These are phyloP conservation scores for Eristalinus sepulchralis DNA, from an alignment of 2,888 invertebrate species.

Conservation along the genomic window DNA sequence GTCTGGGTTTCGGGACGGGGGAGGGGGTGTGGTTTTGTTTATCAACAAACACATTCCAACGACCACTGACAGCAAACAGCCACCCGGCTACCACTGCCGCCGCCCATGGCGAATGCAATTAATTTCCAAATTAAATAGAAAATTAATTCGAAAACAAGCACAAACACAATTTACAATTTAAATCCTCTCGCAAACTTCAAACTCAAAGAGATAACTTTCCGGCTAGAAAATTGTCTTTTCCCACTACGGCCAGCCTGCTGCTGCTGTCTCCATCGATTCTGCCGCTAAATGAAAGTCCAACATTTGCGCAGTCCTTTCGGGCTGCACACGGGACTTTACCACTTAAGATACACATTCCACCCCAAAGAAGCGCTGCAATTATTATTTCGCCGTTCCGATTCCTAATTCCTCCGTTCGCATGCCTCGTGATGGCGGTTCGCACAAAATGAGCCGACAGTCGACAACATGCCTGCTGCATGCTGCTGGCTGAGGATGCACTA, in stretches of 20 bases:
- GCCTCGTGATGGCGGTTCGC: not conserved
- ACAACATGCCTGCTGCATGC: not conserved
- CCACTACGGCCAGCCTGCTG: not conserved
- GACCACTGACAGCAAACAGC: not conserved
- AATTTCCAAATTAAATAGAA: conserved; percentile 66
- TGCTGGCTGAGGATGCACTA: not conserved
- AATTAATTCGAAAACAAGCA: conserved; percentile 65
- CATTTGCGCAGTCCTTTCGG: conserved; percentile 44
- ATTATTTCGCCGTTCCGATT: conserved; percentile 56
- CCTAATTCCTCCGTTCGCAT: conserved; percentile 39
- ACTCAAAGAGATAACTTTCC: conserved; percentile 42
- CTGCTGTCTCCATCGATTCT: conserved; percentile 13
- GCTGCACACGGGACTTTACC: not conserved
- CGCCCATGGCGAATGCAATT: conserved; percentile 54
- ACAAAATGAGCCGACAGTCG: not conserved
- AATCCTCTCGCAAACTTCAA: conserved; percentile 36
- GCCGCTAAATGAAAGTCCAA: conserved; percentile 33
- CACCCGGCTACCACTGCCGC: not conserved
- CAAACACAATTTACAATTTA: conserved; percentile 65
- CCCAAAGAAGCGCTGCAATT: conserved; percentile 54
- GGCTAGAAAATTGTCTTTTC: conserved; percentile 9
- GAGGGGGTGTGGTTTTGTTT: too few species aligned
- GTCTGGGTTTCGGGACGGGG: not conserved
- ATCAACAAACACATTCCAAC: conserved; percentile 4
- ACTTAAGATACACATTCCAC: conserved; percentile 29